Evolutionary conservation across 2,113 vertebrate species (phyloP).

Genomic region (Emydocephalus ijimae): DNA sequence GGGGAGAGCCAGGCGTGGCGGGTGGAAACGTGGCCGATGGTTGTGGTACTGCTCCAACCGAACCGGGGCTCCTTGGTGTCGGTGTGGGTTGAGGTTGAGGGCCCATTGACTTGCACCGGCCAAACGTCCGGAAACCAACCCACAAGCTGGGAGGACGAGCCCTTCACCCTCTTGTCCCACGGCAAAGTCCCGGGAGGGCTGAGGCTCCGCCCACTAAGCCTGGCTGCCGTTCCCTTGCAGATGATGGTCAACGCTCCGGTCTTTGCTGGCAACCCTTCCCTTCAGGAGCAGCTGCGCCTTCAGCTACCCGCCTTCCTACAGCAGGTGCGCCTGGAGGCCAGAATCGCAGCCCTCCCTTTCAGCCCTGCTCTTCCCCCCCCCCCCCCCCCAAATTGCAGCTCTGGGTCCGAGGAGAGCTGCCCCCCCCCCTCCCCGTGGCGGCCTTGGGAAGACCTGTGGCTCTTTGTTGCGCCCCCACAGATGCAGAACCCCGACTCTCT

Average conservation of each 20-base stretch:
- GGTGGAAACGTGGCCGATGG: too few species aligned
- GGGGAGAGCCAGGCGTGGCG: too few species aligned
- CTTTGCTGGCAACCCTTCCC: conserved; percentile 94
- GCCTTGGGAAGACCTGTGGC: neutral
- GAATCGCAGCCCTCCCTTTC: neutral
- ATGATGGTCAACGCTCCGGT: conserved; percentile 97
- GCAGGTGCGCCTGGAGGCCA: conserved; percentile 75
- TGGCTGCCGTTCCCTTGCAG: conserved; percentile 66
- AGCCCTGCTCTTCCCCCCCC: neutral
- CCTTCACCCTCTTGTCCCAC: too few species aligned
- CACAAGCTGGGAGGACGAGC: too few species aligned
- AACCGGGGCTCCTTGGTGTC: too few species aligned
- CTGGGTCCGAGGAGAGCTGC: neutral
- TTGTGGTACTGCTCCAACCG: too few species aligned
- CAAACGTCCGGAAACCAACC: too few species aligned
- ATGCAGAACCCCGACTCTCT: conserved; percentile 99
- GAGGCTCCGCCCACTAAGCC: neutral
- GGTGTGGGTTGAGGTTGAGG: too few species aligned
- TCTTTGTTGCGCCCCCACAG: conserved; percentile 56
- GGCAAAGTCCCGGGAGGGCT: accelerated
- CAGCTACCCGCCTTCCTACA: conserved; percentile 96
- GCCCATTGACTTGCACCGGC: too few species aligned
- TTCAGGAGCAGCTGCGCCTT: conserved; percentile 94
- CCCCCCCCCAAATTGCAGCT: neutral
- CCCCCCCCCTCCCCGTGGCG: too few species aligned